Base-by-base conservation (phyloP, 37 sponge, comb jelly and placozoan genomes). In the Petrosia ficiformis region DNA sequence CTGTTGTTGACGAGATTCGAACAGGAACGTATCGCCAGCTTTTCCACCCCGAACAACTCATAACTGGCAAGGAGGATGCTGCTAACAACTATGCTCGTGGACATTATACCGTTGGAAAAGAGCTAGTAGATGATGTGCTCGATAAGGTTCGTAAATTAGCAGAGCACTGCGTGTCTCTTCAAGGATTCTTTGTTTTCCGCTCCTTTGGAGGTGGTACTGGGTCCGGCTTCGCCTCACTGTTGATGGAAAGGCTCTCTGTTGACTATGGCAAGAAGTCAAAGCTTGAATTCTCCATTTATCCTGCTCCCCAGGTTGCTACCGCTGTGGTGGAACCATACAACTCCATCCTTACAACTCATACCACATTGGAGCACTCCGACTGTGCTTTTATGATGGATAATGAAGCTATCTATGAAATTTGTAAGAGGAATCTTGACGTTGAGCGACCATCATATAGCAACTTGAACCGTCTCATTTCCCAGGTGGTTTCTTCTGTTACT, bases 81-180 rank as follows among this genome's bases (percentile, higher is more conserved):
- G 98, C 98, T 59, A 97, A 97, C 81, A 97, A 97, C 85, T 97
- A 94, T 78, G 94, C 98, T 72, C 98, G 98, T 58, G 98, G 98
- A 0, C 92, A 94, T 83, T 97, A 97, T 87, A 97, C 94, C 35
- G 86, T 97, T 54, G 98, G 98, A 11, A 97, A 91, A 61, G 89
- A 88, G 22, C 48, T 84, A 48, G 74, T 93, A n/a, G 94, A 93
- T 59, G 39, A 73, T 24, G 90, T 86, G 14, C 77, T 91, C 37
- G 98, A 97, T 79, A 63, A 91, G 29, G 75, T 91, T 42, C 82
- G 98, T 26, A 97, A 97, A 80, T 77, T 97, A 56, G 96, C 90
- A 42, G 96, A 95, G 43, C 89, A 91, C 71, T 95, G 96, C 71
- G 85, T 89, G 36, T 88, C 91, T 33, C 86, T 95, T 31, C 96